A percentile compares a stretch with the other conserved stretches of the same genome.
phyloP scores from a whole-genome alignment of 1,140 invertebrate species.

The Dendrolimus kikuchii region DNA sequence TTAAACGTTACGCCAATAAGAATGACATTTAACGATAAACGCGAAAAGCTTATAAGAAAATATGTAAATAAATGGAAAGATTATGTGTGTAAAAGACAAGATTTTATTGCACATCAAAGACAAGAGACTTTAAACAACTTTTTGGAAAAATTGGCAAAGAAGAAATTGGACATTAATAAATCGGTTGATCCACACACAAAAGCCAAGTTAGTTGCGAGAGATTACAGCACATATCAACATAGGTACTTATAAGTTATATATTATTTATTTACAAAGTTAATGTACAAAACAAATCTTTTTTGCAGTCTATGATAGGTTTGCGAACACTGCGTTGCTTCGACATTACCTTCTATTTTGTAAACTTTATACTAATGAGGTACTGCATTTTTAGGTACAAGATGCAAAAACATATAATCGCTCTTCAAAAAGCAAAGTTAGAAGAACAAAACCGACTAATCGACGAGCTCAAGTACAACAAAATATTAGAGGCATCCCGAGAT shows the following conservation, averaged over 20 bases:
- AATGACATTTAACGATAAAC: constrained; percentile 21
- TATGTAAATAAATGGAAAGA: constrained; percentile 40
- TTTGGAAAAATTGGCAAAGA: constrained; percentile 52
- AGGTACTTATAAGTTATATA: constrained; percentile 25
- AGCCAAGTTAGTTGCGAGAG: constrained; percentile 30
- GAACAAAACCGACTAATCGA: constrained; percentile 77
- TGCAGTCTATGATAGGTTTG: too few species aligned
- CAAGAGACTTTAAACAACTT: constrained; percentile 43
- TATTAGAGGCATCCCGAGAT: constrained; percentile 72
- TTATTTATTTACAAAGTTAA: constrained; percentile 2
- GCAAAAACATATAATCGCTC: constrained; percentile 77
- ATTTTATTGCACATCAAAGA: constrained; percentile 26
- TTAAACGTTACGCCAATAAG: constrained; percentile 29
- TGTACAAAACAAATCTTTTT: background rate
- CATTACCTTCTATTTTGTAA: too few species aligned
- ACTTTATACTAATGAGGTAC: background rate
- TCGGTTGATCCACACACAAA: constrained; percentile 23
- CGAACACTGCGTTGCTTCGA: too few species aligned
- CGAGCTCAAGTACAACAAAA: constrained; percentile 76
- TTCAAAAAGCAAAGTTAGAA: constrained; percentile 76
- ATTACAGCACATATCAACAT: constrained; percentile 54
- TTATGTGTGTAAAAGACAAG: constrained; percentile 30
- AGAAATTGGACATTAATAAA: constrained; percentile 28
- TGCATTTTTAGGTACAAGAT: constrained; percentile 69
- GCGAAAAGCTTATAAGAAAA: constrained; percentile 33